Base-by-base conservation (phyloP, 2,888 invertebrate genomes). In the Drosophila acutilabella region DNA sequence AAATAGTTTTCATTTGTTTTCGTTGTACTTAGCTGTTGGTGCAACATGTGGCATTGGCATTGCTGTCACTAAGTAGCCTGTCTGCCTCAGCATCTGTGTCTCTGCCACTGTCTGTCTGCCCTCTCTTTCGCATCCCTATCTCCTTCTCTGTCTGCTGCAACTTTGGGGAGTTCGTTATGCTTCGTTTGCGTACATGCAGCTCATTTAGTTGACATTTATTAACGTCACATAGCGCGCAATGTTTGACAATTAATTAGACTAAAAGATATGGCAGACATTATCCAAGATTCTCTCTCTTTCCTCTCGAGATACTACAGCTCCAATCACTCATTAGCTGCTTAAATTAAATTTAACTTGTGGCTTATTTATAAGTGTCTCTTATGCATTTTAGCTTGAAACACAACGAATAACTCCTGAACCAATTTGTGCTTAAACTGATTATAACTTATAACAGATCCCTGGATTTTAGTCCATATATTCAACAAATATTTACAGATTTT, bases 141-240 rank as follows among this genome's bases (percentile, higher is more conserved):
- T 5, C 30, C 7, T 7, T 8, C 48, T 47, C 42, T 33, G 40
- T 20, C 64, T 48, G 45, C n/a, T 8, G 53, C 60, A 61, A 38
- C 60, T 62, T 51, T 77, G 40, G 65, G 70, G 65, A 75, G 68
- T 57, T 59, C 77, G 78, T 59, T 77, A 68, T 83, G 88, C 86
- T 72, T 85, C 80, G 75, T 71, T 85, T 70, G 74, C 66, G 72
- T 84, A 85, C 85, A 84, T 81, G 83, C 83, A 83, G 85, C 83
- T 88, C 88, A 84, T 84, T 85, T 85, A 85, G 85, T 87, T 89
- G 88, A 85, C 89, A 85, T 85, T 84, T 89, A 85, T 85, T 84
- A 89, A 87, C 81, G 85, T 89, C 89, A 84, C 84, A 79, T 72
- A 65, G 79, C 88, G 88, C 85, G 89, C 85, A 84, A 87, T 87